Evolutionary conservation across 2,888 invertebrate species (phyloP), one percentile per base, ranked within the genome.

Genomic region (Meta bourneti): DNA sequence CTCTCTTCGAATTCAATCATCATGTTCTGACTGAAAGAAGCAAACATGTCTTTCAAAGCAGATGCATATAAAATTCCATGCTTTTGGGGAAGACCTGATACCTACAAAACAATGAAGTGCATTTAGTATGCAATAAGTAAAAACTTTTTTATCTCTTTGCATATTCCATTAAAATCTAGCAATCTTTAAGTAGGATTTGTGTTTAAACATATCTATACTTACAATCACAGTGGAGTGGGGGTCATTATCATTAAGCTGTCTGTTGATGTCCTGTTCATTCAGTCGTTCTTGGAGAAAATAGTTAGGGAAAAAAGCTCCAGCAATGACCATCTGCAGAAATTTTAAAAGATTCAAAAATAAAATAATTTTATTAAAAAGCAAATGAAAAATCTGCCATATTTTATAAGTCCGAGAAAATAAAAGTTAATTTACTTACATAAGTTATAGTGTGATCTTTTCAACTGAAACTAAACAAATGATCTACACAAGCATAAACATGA

Each of bases 241-340:
- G 95, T 98, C 97, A 54, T 96, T 95, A 0, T 97, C 97, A 34
- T 96, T 96, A 0, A 98, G 95, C 0, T 95, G 94, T 93, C 96
- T 96, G 6, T 96, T 96, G 0, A 97, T 96, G 51, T 96, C 96
- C 0, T 96, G 95, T 94, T 97, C 97, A 92, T 96, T 96, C 0
- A 95, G 95, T 87, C 96, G 95, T 82, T 96, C 96, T 61, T 96
- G 96, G 34, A 97, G 95, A 95, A 98, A 99, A 95, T 97, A 99
- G 95, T 98, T 97, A 0, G 99, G 99, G 95, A 98, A 99, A 95
- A 98, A 98, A 1, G 98, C 98, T 2, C 97, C 98, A 90, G 97
- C 97, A 69, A 98, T 95, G n/a, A 97, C 96, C 71, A 97, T 95
- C 97, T 97, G 94, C 7, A 94, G 11, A 83, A 69, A 70, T 8